A percentile compares a stretch with the other conserved stretches of the same genome.
These are phyloP conservation scores for Serinus canaria DNA, from an alignment of 2,113 vertebrate species.

Conservation along the genomic window DNA sequence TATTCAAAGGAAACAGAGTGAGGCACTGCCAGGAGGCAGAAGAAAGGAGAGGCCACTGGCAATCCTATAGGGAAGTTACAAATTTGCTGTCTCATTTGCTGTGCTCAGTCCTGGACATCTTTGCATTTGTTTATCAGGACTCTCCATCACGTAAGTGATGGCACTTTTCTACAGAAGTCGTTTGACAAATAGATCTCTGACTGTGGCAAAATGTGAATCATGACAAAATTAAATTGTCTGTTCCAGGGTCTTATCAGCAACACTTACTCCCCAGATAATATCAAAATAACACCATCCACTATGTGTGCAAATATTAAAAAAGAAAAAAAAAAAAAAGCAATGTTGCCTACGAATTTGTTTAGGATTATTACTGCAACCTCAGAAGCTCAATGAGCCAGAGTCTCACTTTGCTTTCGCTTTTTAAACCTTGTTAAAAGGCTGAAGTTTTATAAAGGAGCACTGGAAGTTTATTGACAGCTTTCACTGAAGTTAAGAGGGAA, in stretches of 20 bases:
- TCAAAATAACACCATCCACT: neutral
- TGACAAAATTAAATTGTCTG: neutral
- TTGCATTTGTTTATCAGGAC: neutral
- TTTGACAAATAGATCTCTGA: neutral
- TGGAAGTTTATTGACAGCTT: neutral
- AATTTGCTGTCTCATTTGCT: neutral
- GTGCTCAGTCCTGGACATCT: neutral
- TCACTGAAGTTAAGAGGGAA: neutral
- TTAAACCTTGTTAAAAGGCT: neutral
- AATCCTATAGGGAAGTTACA: neutral
- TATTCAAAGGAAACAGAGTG: neutral
- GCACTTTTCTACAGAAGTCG: neutral
- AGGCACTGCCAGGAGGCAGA: neutral
- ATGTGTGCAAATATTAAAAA: neutral
- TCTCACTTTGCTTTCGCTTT: neutral
- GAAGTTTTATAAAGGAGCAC: neutral
- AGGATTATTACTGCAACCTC: neutral
- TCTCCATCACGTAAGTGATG: neutral
- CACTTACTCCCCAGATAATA: neutral
- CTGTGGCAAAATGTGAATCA: neutral
- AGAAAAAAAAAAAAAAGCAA: neutral
- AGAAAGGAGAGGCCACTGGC: neutral
- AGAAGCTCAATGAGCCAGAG: neutral
- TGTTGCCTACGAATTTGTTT: neutral
- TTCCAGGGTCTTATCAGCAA: neutral